Base-by-base conservation (phyloP, 2,113 vertebrate species). In the Oxyura jamaicensis region DNA sequence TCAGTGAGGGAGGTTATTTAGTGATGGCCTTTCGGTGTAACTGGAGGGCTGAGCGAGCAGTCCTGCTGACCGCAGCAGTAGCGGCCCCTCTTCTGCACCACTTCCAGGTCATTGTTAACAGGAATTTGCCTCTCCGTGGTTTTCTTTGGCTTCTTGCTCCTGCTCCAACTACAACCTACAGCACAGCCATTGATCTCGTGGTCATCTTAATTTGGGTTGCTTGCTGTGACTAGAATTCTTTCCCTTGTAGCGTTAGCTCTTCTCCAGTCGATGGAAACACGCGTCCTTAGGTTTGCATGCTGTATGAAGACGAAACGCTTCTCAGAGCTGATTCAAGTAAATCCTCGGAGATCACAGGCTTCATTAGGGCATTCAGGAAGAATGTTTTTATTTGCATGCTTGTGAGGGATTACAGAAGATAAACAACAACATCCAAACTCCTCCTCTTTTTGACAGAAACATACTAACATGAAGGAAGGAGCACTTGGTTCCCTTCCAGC, bases 61-160 rank as follows among this genome's bases (percentile, higher is more conserved):
- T 9, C 18, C 12, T 28, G 55, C 92, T 80, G 58, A 75, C 6
- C 9, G 44, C 39, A n/a, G 71, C 4, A n/a, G 39, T 41, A 60
- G 35, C 2, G 25, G 71, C 18, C 52, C n/a, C 15, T 42, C 68
- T 79, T 42, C 74, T 71, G 69, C 81, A 59, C 36, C 35, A 3
- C 50, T 83, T 44, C 78, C 83, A 87, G 46, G 52, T 74, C 73
- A 58, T 39, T 48, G 16, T 46, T 46, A 35, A 26, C 23, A 5
- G 48, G 35, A 14, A 1, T 74, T 56, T 68, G 36, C 60, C 28
- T 3, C 78, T 12, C 60, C 0, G 0, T n/a, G 35, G 17, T 74
- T 63, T 66, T 52, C 59, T 36, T 72, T 73, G 44, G 72, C 46
- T 36, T 83, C 66, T 63, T 52, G 42, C 41, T 83, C 60, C 72